A percentile compares a stretch with the other conserved stretches of the same genome.
These are phyloP conservation scores for Pemphigus obesinymphae DNA, from an alignment of 1,140 invertebrate genomes.

Conservation along the genomic window DNA sequence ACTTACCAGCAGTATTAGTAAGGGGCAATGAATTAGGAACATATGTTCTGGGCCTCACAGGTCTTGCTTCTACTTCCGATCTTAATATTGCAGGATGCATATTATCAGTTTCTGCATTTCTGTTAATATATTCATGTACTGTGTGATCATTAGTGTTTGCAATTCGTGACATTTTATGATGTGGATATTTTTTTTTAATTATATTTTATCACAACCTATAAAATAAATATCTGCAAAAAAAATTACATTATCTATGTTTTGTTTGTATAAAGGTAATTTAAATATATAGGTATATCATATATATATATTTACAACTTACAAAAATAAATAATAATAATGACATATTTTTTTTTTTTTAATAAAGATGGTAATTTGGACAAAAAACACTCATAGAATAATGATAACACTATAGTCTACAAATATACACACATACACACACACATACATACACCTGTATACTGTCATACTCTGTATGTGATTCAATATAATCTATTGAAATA, in stretches of 20 bases:
- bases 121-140: constrained; percentile 31
- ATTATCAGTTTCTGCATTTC: constrained; percentile 27
- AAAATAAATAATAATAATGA: neutral
- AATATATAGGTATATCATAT: too few relatives aligned
- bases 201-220: neutral
- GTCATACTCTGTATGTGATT: too few relatives aligned
- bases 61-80: constrained; percentile 18
- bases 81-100: constrained; percentile 35
- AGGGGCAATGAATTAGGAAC: constrained; percentile 21
- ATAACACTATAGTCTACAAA: neutral
- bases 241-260: too few relatives aligned
- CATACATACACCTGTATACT: too few relatives aligned
- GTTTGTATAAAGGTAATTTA: too few relatives aligned
- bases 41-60: constrained; percentile 13
- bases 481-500: too few relatives aligned
- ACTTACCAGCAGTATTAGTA: constrained; percentile 17
- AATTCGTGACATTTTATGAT: constrained; percentile 11
- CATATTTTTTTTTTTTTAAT: neutral
- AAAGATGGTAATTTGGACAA: neutral
- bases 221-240: neutral
- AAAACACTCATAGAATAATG: neutral
- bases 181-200: neutral
- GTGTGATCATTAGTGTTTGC: neutral
- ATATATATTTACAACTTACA: too few relatives aligned
- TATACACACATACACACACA: too few relatives aligned